Base-by-base conservation (phyloP, 2,888 invertebrate genomes). In the Megastigmus dorsalis region DNA sequence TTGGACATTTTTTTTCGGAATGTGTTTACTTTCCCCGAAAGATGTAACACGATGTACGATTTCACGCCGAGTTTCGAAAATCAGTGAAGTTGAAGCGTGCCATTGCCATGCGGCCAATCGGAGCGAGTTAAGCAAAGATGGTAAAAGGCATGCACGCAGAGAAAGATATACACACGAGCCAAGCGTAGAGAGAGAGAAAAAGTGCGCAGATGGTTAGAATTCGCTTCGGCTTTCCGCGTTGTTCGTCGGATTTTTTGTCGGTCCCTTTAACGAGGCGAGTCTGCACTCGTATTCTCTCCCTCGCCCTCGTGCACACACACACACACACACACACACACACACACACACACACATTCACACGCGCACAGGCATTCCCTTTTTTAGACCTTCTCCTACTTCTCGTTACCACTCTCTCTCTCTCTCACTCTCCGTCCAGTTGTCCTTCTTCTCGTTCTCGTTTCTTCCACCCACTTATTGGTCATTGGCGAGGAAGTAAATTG, bases 401-500 rank as follows among this genome's bases (percentile, higher is more conserved):
- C 50, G 4, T n/a, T n/a, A n/a, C 10, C 33, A 26, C 59, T 59
- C n/a, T 7, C 6, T 45, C 55, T 41, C 30, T 38, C 30, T 54
- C 33, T 50, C 26, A 10, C 23, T 66, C 57, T 15, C 28, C 2
- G 2, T 15, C 30, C 30, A 28, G 54, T 43, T 7, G 3, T n/a
- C 3, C 23, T 38, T n/a, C 9, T 43, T 60, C 63, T 65, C 55
- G 28, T 28, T 52, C 48, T 52, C 50, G 10, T 13, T 23, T 43
- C 55, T 50, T 65, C 65, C 66, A 74, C 48, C 52, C 62, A 43
- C 70, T 70, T 72, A 78, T 76, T 66, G 71, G 68, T 62, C 59
- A 76, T 72, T 63, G 74, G 59, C 45, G 75, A 72, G 74, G 75
- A 78, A 79, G 79, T 78, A 75, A 80, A 79, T 79, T 78, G 79